Base-by-base conservation (phyloP, 1,140 invertebrate species). In the Anagrus nilaparvatae region DNA sequence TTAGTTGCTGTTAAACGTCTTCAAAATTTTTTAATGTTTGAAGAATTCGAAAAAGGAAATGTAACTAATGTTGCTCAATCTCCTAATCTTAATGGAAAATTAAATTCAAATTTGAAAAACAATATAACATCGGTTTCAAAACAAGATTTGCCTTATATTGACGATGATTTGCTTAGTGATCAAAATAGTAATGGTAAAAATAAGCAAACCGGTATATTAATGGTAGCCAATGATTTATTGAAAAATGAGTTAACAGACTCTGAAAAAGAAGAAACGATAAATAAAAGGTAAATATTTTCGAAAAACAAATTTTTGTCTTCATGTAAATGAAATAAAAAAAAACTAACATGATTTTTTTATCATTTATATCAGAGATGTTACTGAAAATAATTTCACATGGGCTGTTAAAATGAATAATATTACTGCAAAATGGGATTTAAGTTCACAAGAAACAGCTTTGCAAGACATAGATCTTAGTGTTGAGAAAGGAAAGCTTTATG, bases 1-100 rank as follows among this genome's bases (percentile, higher is more conserved):
- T 54, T 74, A 24, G 77, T 81, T 0, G 76, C 78, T 0, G 69
- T 82, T 0, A 67, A 65, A 41, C 59, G 78, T 40, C 53, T 82
- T 0, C 68, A 77, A 44, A 55, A 63, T 3, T 76, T 74, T 25
- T 47, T 77, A 23, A 53, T 64, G 24, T 67, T 63, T 36, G 73
- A 75, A 0, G 74, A 77, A 46, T 74, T 69, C 18, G 12, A 47
- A 6, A 40, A 48, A 5, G 46, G 24, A 8, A 42, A 47, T 25
- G 20, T 32, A 3, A 23, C 43, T 7, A 44, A 44, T 1, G 45
- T 40, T 38, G 21, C 8, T 2, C 34, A 45, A 27, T 20, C 0
- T 44, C 45, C 4, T 40, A 25, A 2, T 49, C 48, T 3, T 58
- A 56, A 14, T 53, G 55, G 0, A 54, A 43, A 5, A 40, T 53